These are phyloP conservation scores for Chaenogobius annularis DNA, from an alignment of 2,113 vertebrate genomes.

Conservation along the genomic window DNA sequence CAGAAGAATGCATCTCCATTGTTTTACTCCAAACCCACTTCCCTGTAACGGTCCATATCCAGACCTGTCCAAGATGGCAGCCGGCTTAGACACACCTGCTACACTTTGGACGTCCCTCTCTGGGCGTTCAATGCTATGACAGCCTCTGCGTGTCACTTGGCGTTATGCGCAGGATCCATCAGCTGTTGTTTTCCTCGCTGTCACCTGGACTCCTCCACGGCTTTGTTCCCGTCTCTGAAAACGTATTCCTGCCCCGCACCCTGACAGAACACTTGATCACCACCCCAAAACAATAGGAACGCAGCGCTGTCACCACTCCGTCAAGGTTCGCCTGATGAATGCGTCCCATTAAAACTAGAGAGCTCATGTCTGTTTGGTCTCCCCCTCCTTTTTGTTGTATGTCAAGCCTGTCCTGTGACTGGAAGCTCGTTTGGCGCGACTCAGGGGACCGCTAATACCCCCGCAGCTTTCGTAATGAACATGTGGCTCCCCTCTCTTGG, in stretches of 20 bases:
- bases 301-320: constrained; percentile 44
- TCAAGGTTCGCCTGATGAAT: constrained; percentile 65
- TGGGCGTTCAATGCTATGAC: not conserved
- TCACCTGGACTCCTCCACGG: constrained; percentile 11
- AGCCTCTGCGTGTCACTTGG: constrained; percentile 21
- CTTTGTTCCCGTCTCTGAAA: constrained; percentile 5
- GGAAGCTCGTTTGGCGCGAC: constrained; percentile 69
- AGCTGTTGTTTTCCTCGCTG: constrained; percentile 18
- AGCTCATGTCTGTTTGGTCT: constrained; percentile 35
- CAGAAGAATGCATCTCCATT: not conserved
- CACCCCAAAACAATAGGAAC: constrained; percentile 48
- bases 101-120: not conserved
- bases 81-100: not conserved
- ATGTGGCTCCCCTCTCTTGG: constrained; percentile 77
- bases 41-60: not conserved
- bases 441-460: constrained; percentile 77
- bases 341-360: constrained; percentile 58
- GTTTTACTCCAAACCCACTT: not conserved
- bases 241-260: constrained; percentile 5
- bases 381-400: constrained; percentile 52
- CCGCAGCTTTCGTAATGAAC: constrained; percentile 79
- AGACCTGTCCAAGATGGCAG: not conserved
- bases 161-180: constrained; percentile 29
- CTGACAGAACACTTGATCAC: constrained; percentile 31
- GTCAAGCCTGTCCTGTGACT: constrained; percentile 70